A percentile compares a stretch with the other conserved stretches of the same genome.
Evolutionary conservation across 2,797 vertebrate genomes (phyloP).

Genomic region (Hoplostethus atlanticus): DNA sequence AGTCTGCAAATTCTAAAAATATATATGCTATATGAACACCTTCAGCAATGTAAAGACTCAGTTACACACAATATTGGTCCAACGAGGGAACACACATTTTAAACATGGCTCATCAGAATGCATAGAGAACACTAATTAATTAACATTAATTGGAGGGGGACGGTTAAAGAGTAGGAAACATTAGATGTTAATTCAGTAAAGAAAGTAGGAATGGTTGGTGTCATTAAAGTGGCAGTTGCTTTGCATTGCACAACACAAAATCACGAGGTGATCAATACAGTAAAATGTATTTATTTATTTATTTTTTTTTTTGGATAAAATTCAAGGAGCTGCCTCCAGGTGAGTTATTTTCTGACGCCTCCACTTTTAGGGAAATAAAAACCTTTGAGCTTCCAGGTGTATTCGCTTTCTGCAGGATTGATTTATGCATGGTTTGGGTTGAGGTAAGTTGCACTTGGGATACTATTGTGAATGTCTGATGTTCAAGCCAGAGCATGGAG

Average conservation of each 20-base stretch:
- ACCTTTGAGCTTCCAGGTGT: conserved; percentile 32
- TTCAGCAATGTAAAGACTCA: conserved; percentile 42
- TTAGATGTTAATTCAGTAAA: conserved; percentile 4
- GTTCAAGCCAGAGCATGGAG: neutral
- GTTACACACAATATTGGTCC: conserved; percentile 35
- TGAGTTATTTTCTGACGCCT: neutral
- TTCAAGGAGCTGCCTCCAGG: neutral
- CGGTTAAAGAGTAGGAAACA: neutral
- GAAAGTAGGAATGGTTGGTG: conserved; percentile 4
- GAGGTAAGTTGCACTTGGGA: conserved; percentile 35
- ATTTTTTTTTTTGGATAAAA: conserved; percentile 2
- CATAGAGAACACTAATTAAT: conserved; percentile 17
- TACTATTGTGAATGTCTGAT: conserved; percentile 12
- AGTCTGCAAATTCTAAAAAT: conserved; percentile 42
- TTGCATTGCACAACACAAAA: conserved; percentile 9
- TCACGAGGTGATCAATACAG: neutral
- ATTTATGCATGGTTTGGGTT: conserved; percentile 23
- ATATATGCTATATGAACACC: conserved; percentile 22
- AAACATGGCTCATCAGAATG: conserved; percentile 47
- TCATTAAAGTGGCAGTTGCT: conserved; percentile 27
- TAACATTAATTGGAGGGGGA: conserved; percentile 2
- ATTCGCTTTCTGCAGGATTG: conserved; percentile 9
- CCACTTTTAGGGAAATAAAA: conserved; percentile 6
- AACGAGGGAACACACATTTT: conserved; percentile 19
- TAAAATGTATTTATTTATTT: too few species aligned